Base-by-base conservation (phyloP, 1,140 invertebrate species). In the Triops longicaudatus region DNA sequence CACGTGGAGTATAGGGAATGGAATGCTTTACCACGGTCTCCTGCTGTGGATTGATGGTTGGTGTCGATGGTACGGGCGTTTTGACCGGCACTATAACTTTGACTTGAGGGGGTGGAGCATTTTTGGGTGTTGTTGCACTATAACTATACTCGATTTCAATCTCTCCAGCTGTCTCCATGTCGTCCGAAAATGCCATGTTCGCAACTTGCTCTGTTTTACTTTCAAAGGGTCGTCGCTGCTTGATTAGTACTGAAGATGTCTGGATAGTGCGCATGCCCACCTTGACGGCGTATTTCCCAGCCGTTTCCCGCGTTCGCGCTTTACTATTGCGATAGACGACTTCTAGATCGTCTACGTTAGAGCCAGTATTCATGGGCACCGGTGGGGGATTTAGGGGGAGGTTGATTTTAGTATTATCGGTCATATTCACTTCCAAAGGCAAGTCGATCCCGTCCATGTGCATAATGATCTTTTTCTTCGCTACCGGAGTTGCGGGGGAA, bases 31-130 rank as follows among this genome's bases (percentile, higher is more conserved):
- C 41, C n/a, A 73, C 42, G 26, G 41, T 43, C 26, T 72, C 43
- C 7, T 27, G 27, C 26, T 10, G 22, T 41, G 73, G 43, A 37
- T 37, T 26, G 17, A 41, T 26, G 22, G 74, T 17, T 44, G 74
- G 28, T 28, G 63, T 72, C 11, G 43, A 7, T 27, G 22, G 72
- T 7, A 5, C 11, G 41, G 37, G 22, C 41, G 28, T 1, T 77
- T 77, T 77, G 31, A 73, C 74, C 27, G 74, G 44, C 11, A 75
- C 74, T 1, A 41, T 75, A 17, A 44, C 44, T 41, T 75, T 43
- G 74, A 75, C 44, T 42, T 41, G 44, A 22, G 74, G 74, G 22
- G 44, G 44, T 11, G 74, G 22, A 6, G 44, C 27, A 26, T 43
- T 75, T 44, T 75, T 14, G 26, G 74, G 26, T 7, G 28, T 63